Base-by-base conservation (phyloP, 2,888 invertebrate species). In the Meandrusa payeni region DNA sequence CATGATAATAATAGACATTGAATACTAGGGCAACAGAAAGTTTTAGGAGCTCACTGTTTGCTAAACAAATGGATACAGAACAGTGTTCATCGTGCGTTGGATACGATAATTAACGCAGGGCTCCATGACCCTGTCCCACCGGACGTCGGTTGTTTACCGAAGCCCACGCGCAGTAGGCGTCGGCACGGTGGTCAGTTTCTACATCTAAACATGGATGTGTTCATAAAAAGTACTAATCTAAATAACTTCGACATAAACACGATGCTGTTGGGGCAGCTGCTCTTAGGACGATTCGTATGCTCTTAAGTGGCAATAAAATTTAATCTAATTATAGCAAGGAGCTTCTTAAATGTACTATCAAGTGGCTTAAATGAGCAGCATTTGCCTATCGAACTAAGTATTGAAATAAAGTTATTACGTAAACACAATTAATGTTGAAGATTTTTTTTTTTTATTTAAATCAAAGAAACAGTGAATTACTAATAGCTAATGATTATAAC, bases 91-190 rank as follows among this genome's bases (percentile, higher is more conserved):
- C 33, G 33, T 23, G 33, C 29, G 17, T 28, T 34, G 22, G 11
- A 15, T 37, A 41, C 41, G n/a, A n/a, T n/a, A 48, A 42, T 51
- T 48, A 47, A 41, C 40, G 39, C 22, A 31, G 44, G 19, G 27
- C 44, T 17, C 58, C 59, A 62, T 64, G 62, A 66, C 69, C 58
- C 53, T 64, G 66, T 58, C 69, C n/a, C 66, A 70, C 82, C 81
- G 83, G 83, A 85, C 76, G 80, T 73, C 57, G 55, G 74, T 66
- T 80, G 77, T 85, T 83, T 81, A 66, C 69, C 69, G 67, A 69
- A 67, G 54, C 83, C 80, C 76, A 81, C 78, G 71, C 74, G 34
- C 51, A 47, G 79, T 77, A 64, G 72, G 77, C 63, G 75, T 60
- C 32, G 39, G 29, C 40, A 36, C 19, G 29, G 42, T 24, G 42